Percentiles rank a stretch among this genome's conserved stretches.
phyloP scores from a whole-genome alignment of 2,888 invertebrate species.

The Abrostola tripartita region DNA sequence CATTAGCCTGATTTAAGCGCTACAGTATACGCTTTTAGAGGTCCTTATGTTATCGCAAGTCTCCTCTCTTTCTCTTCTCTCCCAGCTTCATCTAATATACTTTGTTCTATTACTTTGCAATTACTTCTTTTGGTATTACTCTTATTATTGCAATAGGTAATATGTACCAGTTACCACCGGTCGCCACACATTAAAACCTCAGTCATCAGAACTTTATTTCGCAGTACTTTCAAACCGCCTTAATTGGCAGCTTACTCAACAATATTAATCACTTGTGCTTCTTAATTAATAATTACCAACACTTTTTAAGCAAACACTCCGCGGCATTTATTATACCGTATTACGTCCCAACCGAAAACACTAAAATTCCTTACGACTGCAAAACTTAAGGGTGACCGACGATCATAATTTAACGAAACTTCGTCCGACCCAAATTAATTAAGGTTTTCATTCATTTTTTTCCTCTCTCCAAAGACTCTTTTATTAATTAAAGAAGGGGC shows the following conservation, averaged over 20 bases:
- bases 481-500: conserved; percentile 86
- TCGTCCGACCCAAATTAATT: conserved; percentile 81
- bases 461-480: conserved; percentile 65
- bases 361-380: conserved; percentile 62
- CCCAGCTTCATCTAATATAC: too few relatives aligned
- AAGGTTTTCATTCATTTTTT: conserved; percentile 82
- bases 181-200: too few relatives aligned
- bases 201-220: not conserved
- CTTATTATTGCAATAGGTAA: too few relatives aligned
- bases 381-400: conserved; percentile 72
- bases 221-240: not conserved
- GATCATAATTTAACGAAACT: conserved; percentile 80
- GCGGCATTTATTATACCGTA: conserved; percentile 18
- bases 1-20: too few relatives aligned
- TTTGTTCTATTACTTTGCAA: too few relatives aligned
- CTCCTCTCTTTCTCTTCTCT: too few relatives aligned
- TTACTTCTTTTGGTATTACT: too few relatives aligned
- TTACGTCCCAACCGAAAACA: conserved; percentile 20
- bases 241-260: conserved; percentile 1
- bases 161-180: too few relatives aligned
- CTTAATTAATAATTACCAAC: conserved; percentile 11
- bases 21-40: too few relatives aligned
- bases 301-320: conserved; percentile 28
- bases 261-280: conserved; percentile 3
- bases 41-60: too few relatives aligned